Evolutionary conservation across 2,888 invertebrate genomes (phyloP).

Genomic region (Smittia sp.): DNA sequence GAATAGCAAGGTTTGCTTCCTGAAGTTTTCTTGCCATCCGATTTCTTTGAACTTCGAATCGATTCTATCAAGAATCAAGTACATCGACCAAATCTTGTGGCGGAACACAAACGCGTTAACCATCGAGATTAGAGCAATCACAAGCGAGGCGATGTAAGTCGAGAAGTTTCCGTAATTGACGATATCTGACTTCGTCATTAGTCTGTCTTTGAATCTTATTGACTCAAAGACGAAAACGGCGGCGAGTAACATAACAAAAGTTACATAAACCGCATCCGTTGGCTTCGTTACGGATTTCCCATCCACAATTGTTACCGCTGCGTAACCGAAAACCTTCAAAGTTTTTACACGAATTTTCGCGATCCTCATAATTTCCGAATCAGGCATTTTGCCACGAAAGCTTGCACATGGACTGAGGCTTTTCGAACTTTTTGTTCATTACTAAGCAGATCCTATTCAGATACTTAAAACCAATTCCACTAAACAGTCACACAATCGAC

Average conservation of each 20-base stretch:
- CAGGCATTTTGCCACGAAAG: too few relatives aligned
- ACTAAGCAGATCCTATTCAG: too few relatives aligned
- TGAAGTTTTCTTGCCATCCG: not conserved
- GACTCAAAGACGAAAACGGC: not conserved
- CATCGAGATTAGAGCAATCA: not conserved
- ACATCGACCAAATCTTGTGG: not conserved
- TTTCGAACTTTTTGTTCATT: too few relatives aligned
- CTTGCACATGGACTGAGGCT: too few relatives aligned
- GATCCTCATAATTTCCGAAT: too few relatives aligned
- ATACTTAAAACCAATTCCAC: too few relatives aligned
- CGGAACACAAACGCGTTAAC: not conserved
- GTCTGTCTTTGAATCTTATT: not conserved
- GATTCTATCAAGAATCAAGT: not conserved
- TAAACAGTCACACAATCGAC: too few relatives aligned
- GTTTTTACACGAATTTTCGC: too few relatives aligned
- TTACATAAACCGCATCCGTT: not conserved
- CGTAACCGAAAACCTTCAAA: not conserved
- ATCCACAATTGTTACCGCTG: not conserved
- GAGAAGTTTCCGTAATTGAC: not conserved
- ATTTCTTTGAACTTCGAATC: not conserved
- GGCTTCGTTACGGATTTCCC: constrained; percentile 2
- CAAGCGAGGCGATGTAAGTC: not conserved
- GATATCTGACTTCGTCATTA: not conserved
- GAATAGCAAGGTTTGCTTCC: not conserved
- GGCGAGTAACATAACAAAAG: not conserved